phyloP scores from a whole-genome alignment of 2,888 invertebrate species.

The Pomacea canaliculata region DNA sequence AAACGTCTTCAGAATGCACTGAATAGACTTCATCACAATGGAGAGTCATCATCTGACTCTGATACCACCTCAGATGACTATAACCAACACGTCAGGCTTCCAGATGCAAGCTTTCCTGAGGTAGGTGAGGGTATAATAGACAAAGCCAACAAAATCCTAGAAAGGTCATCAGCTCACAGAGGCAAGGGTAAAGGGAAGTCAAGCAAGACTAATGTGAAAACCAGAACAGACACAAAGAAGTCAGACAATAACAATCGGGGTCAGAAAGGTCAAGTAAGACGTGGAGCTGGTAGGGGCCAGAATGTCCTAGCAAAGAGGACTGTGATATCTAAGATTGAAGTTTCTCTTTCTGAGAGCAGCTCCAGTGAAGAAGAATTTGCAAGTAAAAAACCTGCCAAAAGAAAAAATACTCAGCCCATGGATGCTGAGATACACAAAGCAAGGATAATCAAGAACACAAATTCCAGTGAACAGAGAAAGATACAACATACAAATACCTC shows the following conservation, averaged over 20 bases:
- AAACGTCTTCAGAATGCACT: constrained; percentile 38
- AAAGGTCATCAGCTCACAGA: constrained; percentile 7
- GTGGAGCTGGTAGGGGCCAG: neutral
- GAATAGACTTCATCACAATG: constrained; percentile 4
- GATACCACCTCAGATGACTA: neutral
- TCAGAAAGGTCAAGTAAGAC: neutral
- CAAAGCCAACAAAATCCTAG: constrained; percentile 30
- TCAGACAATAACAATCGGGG: neutral
- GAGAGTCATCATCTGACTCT: neutral
- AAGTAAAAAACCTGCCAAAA: constrained; percentile 1
- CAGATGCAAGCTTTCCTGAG: neutral
- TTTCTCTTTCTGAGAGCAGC: constrained; percentile 47
- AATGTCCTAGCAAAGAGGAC: neutral
- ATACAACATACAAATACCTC: too few relatives aligned
- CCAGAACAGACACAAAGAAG: neutral
- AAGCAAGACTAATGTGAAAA: neutral
- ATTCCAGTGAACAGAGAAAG: too few relatives aligned
- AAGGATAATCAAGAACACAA: too few relatives aligned
- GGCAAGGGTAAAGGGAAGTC: constrained; percentile 17
- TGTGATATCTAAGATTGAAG: constrained; percentile 33
- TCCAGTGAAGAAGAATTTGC: constrained; percentile 30
- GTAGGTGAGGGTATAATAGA: constrained; percentile 20
- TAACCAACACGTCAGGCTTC: neutral
- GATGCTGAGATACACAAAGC: too few relatives aligned
- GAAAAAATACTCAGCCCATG: constrained; percentile 1